Base-by-base conservation (phyloP, 2,797 vertebrate genomes). In the Pseudotriccus pelzelni region DNA sequence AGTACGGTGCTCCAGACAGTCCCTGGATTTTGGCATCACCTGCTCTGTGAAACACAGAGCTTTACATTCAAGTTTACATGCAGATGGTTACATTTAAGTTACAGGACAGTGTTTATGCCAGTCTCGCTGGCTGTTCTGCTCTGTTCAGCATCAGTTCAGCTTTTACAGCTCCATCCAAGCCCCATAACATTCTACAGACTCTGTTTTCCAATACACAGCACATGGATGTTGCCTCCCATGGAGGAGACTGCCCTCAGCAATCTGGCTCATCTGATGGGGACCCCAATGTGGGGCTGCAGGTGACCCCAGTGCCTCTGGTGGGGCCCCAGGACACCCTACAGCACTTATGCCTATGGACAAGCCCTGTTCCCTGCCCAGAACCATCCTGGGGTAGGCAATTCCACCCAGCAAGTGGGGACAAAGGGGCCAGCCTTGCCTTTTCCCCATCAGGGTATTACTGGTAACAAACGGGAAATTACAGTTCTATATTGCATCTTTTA, bases 201-300 rank as follows among this genome's bases (percentile, higher is more conserved):
- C 49, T 39, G 41, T 34, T 62, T 60, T 76, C 67, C 72, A 12
- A 14, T 3, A 44, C 1, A 0, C 55, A 56, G 24, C 41, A 37
- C 53, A 21, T 0, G 2, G 77, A 16, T 18, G 30, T 7, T 46
- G 59, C 30, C 58, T 52, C 59, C 58, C 3, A 0, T 2, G 15
- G 39, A 55, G 41, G 36, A 32, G 37, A 55, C 64, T 77, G 74
- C 46, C 36, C 0, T 0, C 0, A 0, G 62, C 2, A 23, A 18
- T 39, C 81, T 43, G 72, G 30, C 30, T 39, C 0, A 0, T 32
- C 68, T 24, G 77, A 69, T 8, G 46, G 14, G 37, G 64, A 73
- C 50, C 8, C 70, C 2, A 1, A 21, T 4, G 34, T 2, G 2
- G 41, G 66, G 32, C 70, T 64, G 44, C 28, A 25, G 43, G 47